Evolutionary conservation across 2,888 invertebrate genomes (phyloP), one percentile per base, ranked within the genome.

Genomic region (Teleiodes luculella): DNA sequence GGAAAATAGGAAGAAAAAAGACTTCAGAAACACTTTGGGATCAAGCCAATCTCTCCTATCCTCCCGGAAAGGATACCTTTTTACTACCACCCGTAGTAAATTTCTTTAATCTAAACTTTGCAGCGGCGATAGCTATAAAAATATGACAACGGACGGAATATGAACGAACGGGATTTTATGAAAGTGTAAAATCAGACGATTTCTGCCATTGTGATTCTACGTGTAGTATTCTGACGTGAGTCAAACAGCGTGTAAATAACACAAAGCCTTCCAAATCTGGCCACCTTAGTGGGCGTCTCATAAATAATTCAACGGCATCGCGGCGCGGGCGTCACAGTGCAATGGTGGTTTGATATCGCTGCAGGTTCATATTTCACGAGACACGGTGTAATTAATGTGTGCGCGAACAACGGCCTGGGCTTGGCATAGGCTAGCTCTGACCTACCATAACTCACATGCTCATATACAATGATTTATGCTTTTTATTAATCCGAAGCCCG

Each of bases 301-400:
- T 82, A 76, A 78, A 83, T 84, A 78, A 82, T 81, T 78, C 77
- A 80, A 68, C 69, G 61, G 68, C 74, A 73, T 79, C 74, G 67
- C 69, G 61, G 68, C 24, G 24, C 24, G 24, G 24, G 24, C 74
- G 73, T 49, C 49, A 72, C 72, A 76, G 73, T 76, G 77, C 78
- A 77, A 72, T 71, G 71, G 65, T 64, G 65, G 68, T 55, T 58
- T 60, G 71, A 75, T 80, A 76, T 78, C 74, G 70, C 66, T 74
- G 76, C 80, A 76, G 81, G 80, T 80, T 76, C 83, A 82, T 84
- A 84, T 83, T 82, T 84, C 81, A 84, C 76, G 69, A 70, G 73
- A 70, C 74, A 74, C 64, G 68, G 67, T 68, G 75, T 80, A 80
- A 80, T 79, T 80, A 81, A 80, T 79, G 79, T 74, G 65, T 72